phyloP scores from a whole-genome alignment of 2,888 invertebrate species.

The Chalcis sispes region DNA sequence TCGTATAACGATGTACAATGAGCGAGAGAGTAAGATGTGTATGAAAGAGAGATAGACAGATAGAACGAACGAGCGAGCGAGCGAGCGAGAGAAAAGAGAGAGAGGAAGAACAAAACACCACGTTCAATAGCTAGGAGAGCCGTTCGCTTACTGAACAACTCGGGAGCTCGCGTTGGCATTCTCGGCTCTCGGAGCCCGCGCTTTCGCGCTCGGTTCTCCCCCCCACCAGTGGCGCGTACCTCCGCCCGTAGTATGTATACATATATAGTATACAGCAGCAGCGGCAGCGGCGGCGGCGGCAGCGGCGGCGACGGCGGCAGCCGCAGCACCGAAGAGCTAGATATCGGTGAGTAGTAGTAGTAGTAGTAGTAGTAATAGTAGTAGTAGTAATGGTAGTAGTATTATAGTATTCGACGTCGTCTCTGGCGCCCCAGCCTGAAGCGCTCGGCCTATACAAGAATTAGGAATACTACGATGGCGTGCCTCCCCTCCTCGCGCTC shows the following conservation, averaged over 20 bases:
- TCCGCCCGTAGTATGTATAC: not conserved
- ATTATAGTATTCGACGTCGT: too few species aligned
- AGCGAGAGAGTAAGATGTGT: constrained; percentile 8
- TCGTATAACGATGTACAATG: constrained; percentile 2
- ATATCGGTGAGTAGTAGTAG: too few species aligned
- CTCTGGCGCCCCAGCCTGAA: too few species aligned
- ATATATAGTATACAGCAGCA: not conserved
- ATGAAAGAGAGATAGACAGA: not conserved
- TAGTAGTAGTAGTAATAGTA: too few species aligned
- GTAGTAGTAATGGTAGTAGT: too few species aligned
- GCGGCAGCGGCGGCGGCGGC: not conserved
- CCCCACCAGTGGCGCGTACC: constrained; percentile 56
- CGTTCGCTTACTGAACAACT: constrained; percentile 74
- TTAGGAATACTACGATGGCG: too few species aligned
- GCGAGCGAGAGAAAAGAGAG: not conserved
- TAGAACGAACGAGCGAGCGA: not conserved
- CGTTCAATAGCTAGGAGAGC: constrained; percentile 65
- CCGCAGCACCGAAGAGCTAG: too few species aligned
- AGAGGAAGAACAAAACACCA: constrained; percentile 17
- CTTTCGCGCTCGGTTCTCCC: constrained; percentile 63
- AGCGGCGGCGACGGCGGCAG: too few species aligned
- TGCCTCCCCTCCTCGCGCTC: too few species aligned
- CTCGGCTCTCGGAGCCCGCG: constrained; percentile 69
- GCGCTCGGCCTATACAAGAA: too few species aligned
- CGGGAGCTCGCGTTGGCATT: constrained; percentile 54